Evolutionary conservation across 2,113 vertebrate genomes (phyloP).

Genomic region (Hippocampus barbouri): DNA sequence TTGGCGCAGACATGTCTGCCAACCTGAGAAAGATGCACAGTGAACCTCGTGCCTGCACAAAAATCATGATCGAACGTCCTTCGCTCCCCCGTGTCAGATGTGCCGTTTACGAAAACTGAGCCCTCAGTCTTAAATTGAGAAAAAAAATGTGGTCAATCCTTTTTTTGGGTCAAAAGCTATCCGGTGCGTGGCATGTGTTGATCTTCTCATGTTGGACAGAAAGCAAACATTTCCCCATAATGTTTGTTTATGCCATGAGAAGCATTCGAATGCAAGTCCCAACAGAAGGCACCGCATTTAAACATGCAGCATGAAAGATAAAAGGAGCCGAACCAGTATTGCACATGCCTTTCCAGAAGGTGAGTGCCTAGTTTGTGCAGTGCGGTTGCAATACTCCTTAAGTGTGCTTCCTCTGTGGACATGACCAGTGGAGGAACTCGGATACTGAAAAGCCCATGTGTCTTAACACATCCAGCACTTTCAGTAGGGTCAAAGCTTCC

Average conservation of each 20-base stretch:
- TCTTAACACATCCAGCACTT: slow-evolving; percentile 55
- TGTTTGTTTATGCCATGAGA: slow-evolving; percentile 26
- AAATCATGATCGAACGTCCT: too few species aligned
- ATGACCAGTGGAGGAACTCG: slow-evolving; percentile 31
- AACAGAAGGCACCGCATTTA: slow-evolving; percentile 38
- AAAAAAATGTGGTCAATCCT: neutral
- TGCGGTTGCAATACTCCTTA: slow-evolving; percentile 50
- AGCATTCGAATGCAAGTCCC: slow-evolving; percentile 23
- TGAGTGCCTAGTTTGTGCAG: slow-evolving; percentile 49
- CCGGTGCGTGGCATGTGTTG: neutral
- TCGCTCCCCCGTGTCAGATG: too few species aligned
- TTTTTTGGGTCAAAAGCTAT: neutral
- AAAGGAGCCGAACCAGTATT: slow-evolving; percentile 27
- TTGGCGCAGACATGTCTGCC: too few species aligned
- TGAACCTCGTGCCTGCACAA: too few species aligned
- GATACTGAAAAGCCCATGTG: slow-evolving; percentile 47
- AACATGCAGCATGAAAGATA: slow-evolving; percentile 43
- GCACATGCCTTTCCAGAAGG: slow-evolving; percentile 39
- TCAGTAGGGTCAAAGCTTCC: slow-evolving; percentile 42
- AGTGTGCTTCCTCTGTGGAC: slow-evolving; percentile 50
- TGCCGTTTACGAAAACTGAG: too few species aligned
- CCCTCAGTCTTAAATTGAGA: neutral
- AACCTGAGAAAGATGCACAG: too few species aligned
- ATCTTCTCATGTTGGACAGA: neutral
- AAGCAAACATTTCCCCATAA: slow-evolving; percentile 1